phyloP scores from a whole-genome alignment of 2,113 vertebrate genomes.

The Hyla sarda region DNA sequence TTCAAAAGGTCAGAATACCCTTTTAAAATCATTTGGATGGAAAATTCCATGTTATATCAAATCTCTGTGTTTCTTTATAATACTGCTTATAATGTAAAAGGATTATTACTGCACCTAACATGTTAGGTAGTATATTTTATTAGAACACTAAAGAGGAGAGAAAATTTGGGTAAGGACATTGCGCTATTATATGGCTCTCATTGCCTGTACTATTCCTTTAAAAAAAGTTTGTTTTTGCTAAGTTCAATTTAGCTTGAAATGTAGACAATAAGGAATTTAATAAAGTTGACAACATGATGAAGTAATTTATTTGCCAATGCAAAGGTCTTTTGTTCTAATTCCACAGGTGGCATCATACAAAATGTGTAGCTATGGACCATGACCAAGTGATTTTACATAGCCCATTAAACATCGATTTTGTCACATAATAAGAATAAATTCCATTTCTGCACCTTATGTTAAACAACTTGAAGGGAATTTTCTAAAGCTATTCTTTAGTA shows the following conservation, averaged over 20 bases:
- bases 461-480: conserved; percentile 19
- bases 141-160: too few species aligned
- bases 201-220: too few species aligned
- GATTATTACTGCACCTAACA: too few species aligned
- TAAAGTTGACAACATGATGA: not conserved
- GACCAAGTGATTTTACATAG: conserved; percentile 65
- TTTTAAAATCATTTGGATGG: too few species aligned
- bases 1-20: too few species aligned
- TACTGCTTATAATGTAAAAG: too few species aligned
- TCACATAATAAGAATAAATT: conserved; percentile 60
- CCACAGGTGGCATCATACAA: conserved; percentile 35
- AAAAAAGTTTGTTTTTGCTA: not conserved
- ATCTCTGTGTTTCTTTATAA: too few species aligned
- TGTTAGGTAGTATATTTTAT: too few species aligned
- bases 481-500: conserved; percentile 14
- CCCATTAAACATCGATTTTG: conserved; percentile 61
- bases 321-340: not conserved
- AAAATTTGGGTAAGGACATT: too few species aligned
- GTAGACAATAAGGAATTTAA: not conserved
- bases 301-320: not conserved
- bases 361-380: conserved; percentile 68
- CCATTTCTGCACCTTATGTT: conserved; percentile 31
- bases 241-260: not conserved
- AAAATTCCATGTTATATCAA: too few species aligned
- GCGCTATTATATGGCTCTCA: too few species aligned